phyloP scores from a whole-genome alignment of 2,888 invertebrate species.

The Sericinus montela region DNA sequence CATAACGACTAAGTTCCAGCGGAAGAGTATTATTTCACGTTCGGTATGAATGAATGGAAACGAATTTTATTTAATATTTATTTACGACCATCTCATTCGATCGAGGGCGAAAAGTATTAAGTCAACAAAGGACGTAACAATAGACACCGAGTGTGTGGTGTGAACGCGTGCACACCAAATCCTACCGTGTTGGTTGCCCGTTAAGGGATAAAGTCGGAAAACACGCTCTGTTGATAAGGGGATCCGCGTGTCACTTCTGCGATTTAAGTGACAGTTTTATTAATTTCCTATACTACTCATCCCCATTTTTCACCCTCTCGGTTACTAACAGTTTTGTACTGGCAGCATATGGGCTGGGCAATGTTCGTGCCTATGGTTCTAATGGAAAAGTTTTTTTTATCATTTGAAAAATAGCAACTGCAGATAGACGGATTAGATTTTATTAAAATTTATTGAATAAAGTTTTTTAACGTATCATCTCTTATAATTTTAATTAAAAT shows the following conservation, averaged over 20 bases:
- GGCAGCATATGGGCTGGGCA: conserved; percentile 63
- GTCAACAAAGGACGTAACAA: conserved; percentile 69
- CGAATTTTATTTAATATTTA: conserved; percentile 51
- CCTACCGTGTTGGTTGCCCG: conserved; percentile 30
- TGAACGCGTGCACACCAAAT: conserved; percentile 30
- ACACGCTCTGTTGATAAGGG: conserved; percentile 45
- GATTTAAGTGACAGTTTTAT: conserved; percentile 87
- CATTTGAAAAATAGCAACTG: conserved; percentile 26
- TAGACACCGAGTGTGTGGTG: conserved; percentile 48
- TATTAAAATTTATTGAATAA: too few species aligned
- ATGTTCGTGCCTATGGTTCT: conserved; percentile 37
- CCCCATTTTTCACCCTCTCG: conserved; percentile 66
- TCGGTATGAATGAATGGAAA: conserved; percentile 26
- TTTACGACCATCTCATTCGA: conserved; percentile 57
- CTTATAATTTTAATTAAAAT: too few species aligned
- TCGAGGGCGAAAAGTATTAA: conserved; percentile 62
- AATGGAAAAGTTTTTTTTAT: conserved; percentile 30
- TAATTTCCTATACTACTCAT: conserved; percentile 82
- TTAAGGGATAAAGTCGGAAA: conserved; percentile 48
- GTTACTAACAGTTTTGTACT: conserved; percentile 62
- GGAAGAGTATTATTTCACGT: conserved; percentile 20
- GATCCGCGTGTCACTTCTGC: conserved; percentile 64
- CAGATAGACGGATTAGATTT: background rate
- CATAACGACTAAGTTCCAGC: background rate
- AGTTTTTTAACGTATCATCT: too few species aligned